Evolutionary conservation across 2,888 invertebrate genomes (phyloP).

Genomic region (Phorcus lineatus): DNA sequence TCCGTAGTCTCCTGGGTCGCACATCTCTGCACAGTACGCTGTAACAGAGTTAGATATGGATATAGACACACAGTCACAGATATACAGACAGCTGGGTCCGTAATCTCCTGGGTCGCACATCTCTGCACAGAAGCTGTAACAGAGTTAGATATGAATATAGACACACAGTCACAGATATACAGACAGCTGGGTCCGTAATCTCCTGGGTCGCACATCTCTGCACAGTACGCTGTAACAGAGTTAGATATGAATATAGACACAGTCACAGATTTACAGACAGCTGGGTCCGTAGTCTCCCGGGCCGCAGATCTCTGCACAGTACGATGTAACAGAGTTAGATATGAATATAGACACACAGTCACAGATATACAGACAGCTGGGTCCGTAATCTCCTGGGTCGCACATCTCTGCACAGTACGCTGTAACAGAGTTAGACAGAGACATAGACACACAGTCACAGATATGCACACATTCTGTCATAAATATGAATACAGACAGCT

Average conservation of each 20-base stretch:
- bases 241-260: background rate
- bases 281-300: slow-evolving; percentile 85
- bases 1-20: slow-evolving; percentile 83
- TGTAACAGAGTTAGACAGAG: slow-evolving; percentile 19
- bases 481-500: slow-evolving; percentile 82
- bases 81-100: slow-evolving; percentile 83
- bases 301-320: slow-evolving; percentile 48
- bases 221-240: slow-evolving; percentile 42
- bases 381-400: slow-evolving; percentile 83
- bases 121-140: slow-evolving; percentile 45
- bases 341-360: slow-evolving; percentile 78
- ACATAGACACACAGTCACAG: background rate
- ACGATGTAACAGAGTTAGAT: slow-evolving; percentile 31
- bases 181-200: slow-evolving; percentile 86
- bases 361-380: slow-evolving; percentile 83
- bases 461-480: slow-evolving; percentile 84
- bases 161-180: background rate
- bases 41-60: background rate
- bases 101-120: slow-evolving; percentile 80
- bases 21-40: slow-evolving; percentile 49
- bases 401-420: slow-evolving; percentile 49
- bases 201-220: slow-evolving; percentile 77
- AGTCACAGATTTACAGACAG: slow-evolving; percentile 77
- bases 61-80: background rate
- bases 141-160: background rate